Evolutionary conservation across 2,888 invertebrate species (phyloP).

Genomic region (Cremastinae sp.): DNA sequence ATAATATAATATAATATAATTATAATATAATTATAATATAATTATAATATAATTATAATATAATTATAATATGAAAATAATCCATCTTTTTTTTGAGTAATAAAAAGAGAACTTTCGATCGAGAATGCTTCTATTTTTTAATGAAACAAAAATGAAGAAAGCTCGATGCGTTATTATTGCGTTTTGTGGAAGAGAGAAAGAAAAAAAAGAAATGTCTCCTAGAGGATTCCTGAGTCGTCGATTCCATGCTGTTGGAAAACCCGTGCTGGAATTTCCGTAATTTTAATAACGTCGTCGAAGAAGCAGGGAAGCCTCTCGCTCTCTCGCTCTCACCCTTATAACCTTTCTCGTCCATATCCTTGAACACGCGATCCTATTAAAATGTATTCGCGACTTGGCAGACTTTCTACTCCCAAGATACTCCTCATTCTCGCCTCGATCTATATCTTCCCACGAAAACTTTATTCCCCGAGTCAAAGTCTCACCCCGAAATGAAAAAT

Average conservation of each 20-base stretch:
- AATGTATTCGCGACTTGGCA: conserved; percentile 45
- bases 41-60: too few relatives aligned
- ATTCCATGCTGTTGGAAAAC: conserved; percentile 19
- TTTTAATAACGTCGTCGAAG: conserved; percentile 55
- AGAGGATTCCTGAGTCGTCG: conserved; percentile 12
- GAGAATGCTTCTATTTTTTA: too few relatives aligned
- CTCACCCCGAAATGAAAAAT: neutral
- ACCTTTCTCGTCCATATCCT: conserved; percentile 11
- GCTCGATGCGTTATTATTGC: conserved; percentile 9
- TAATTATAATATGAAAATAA: too few relatives aligned
- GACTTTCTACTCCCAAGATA: conserved; percentile 30
- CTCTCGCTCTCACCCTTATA: neutral
- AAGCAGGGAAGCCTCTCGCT: neutral
- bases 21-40: too few relatives aligned
- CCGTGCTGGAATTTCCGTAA: conserved; percentile 56
- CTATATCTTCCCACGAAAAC: conserved; percentile 2
- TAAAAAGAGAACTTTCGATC: too few relatives aligned
- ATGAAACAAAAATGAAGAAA: neutral
- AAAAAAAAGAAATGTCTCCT: conserved; percentile 14
- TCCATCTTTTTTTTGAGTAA: too few relatives aligned
- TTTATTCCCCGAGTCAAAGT: too few relatives aligned
- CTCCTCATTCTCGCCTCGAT: conserved; percentile 6
- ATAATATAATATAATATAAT: too few relatives aligned
- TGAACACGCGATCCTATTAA: conserved; percentile 32
- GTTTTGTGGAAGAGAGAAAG: conserved; percentile 5